Evolutionary conservation across 2,888 invertebrate species (phyloP), one percentile per base, ranked within the genome.

Genomic region (Morpho deidamia): DNA sequence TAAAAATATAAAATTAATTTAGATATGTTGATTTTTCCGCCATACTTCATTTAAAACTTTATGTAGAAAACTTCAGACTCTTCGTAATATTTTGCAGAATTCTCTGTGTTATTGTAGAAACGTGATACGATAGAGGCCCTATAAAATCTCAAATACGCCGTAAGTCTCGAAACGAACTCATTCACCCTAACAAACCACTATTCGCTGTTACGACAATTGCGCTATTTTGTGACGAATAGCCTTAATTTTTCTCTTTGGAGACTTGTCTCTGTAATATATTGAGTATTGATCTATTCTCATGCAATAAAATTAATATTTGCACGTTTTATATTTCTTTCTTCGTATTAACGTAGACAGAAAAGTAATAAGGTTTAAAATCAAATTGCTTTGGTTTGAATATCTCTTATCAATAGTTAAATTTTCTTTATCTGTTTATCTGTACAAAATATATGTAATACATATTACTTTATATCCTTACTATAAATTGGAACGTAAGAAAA

Each of bases 101-200:
- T 23, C 23, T 23, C 23, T 23, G 23, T 23, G 5, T 23, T 23
- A 23, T 23, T 23, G 23, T 23, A 23, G 23, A 23, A 23, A 23
- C 23, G 23, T 23, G 23, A 23, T 23, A 49, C 39, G 52, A 46
- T 33, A 43, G 44, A 41, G 42, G 48, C 49, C 47, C 11, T 49
- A 76, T 83, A 83, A 85, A 82, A 76, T 66, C 69, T 65, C 67
- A 69, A 72, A 76, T 74, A 72, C 64, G 76, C 69, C 77, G 77
- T 83, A 84, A 81, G 70, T 70, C 70, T 56, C 63, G 74, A 78
- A 81, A 83, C 78, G 78, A 79, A 81, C 73, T 76, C 78, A 77
- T 79, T 75, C 66, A 68, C 70, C 62, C 76, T 80, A 83, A 83
- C 83, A 82, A 84, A 79, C 69, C 75, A 72, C 80, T 76, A 81